These are phyloP conservation scores for Hoplostethus mediterraneus DNA, from an alignment of 2,797 vertebrate species.

Conservation along the genomic window DNA sequence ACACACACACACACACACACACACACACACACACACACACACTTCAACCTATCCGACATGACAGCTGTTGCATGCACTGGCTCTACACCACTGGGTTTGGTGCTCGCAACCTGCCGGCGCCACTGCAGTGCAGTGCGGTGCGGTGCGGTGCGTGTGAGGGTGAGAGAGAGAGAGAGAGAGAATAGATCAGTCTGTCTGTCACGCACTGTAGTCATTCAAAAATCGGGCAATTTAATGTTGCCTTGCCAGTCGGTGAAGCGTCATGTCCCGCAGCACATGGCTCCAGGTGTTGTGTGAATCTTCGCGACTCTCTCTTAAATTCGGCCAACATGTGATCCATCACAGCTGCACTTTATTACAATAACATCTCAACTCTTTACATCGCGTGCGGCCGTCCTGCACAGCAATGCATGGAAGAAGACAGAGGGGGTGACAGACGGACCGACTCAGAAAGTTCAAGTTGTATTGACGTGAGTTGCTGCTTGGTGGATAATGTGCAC, in stretches of 20 bases:
- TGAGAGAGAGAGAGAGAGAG: neutral
- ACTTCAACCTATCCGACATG: neutral
- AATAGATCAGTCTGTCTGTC: neutral
- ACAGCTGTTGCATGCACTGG: slow-evolving; percentile 38
- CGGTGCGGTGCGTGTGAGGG: slow-evolving; percentile 10
- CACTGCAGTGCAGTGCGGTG: slow-evolving; percentile 51
- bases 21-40: neutral
- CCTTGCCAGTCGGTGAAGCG: too few relatives aligned
- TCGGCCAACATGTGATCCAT: neutral
- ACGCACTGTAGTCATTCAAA: neutral
- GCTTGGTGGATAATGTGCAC: rapidly evolving
- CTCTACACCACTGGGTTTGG: slow-evolving; percentile 10
- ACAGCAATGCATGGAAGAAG: neutral
- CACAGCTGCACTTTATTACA: neutral
- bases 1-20: neutral
- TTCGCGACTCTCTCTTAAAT: rapidly evolving
- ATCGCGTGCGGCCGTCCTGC: neutral
- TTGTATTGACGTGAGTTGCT: neutral
- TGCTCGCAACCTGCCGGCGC: slow-evolving; percentile 13
- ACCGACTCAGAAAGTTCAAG: neutral
- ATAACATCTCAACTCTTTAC: rapidly evolving
- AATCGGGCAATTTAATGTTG: too few relatives aligned
- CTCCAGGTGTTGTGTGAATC: rapidly evolving
- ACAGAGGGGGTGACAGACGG: neutral
- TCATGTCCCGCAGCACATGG: rapidly evolving